Evolutionary conservation across 2,888 invertebrate genomes (phyloP), one percentile per base, ranked within the genome.

Genomic region (Ormia ochracea): DNA sequence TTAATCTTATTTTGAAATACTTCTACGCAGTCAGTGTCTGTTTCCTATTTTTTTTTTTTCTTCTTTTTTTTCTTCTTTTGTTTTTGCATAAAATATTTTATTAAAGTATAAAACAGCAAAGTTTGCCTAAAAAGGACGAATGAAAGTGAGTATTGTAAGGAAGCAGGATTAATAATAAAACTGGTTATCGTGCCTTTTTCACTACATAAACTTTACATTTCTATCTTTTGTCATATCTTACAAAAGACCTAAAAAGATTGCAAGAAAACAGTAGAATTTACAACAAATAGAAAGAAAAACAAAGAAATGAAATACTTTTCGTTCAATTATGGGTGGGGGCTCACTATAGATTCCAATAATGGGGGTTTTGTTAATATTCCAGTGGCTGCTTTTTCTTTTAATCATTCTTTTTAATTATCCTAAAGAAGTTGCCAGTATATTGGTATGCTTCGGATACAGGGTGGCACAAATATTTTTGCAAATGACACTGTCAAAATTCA

Each of bases 161-260:
- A 82, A 82, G 59, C 78, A 77, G 82, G 83, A 87, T 88, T 89
- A 89, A 88, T 87, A 89, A 89, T 88, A 87, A 83, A 83, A 82
- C 88, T 89, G 87, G 88, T 88, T 88, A 88, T 88, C 89, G 74
- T 87, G 85, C 85, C 85, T 85, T 85, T 87, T 87, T 87, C 89
- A 87, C 85, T 89, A 87, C 89, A 89, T 89, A 88, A 89, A 89
- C 85, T 86, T 75, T 54, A 23, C n/a, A 26, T 41, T 61, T 63
- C n/a, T 59, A 17, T 70, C 65, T 70, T 2, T 10, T 61, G 1
- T n/a, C 31, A 36, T 31, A 23, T 4, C 6, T 26, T 26, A 50
- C 23, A 28, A 31, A 54, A 54, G 26, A 52, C n/a, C 21, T 52
- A 4, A 21, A 54, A 63, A 52, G 7, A 6, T 0, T n/a, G n/a